Base-by-base conservation (phyloP, 2,113 vertebrate species). In the Stictonetta naevosa region DNA sequence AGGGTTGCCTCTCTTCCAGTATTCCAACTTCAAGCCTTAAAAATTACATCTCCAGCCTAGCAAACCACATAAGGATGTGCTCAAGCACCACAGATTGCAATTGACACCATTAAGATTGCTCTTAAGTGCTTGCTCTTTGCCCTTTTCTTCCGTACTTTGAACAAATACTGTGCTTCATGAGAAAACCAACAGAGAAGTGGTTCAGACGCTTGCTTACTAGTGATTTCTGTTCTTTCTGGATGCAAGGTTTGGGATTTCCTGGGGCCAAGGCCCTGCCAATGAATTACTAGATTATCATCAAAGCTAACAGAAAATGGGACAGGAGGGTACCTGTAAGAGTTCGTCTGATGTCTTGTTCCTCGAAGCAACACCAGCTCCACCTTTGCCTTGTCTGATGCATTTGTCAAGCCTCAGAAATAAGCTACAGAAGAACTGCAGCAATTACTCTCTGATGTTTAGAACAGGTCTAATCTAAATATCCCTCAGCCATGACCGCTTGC, bases 311-410 rank as follows among this genome's bases (percentile, higher is more conserved):
- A 29, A 38, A 60, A 44, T 34, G 29, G 18, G 1, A 28, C 40
- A 3, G 28, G 28, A 59, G 71, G 7, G 3, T 52, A 72, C 34
- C 34, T 53, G 46, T 38, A 56, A 13, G 46, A 75, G 19, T 46
- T 84, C 11, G 48, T 34, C 10, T 13, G 25, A 6, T 16, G 10
- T 64, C 33, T 55, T 48, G 22, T 62, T 95, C 42, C 63, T 69
- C 82, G 82, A 78, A 48, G 40, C 68, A 76, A 31, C 55, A 83
- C 63, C 29, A 66, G 10, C 46, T 74, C 60, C 81, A 44, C n/a
- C n/a, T 89, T 77, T 56, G 73, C 23, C 74, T 69, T 90, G n/a
- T 60, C 66, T 0, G 0, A 34, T 0, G 0, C 59, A 29, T 89
- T 84, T 72, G 62, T 36, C 48, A 68, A 44, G 26, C 66, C 48